Conservation (phyloP, 2,888 invertebrate genomes). For the Phortica magna region DNA sequence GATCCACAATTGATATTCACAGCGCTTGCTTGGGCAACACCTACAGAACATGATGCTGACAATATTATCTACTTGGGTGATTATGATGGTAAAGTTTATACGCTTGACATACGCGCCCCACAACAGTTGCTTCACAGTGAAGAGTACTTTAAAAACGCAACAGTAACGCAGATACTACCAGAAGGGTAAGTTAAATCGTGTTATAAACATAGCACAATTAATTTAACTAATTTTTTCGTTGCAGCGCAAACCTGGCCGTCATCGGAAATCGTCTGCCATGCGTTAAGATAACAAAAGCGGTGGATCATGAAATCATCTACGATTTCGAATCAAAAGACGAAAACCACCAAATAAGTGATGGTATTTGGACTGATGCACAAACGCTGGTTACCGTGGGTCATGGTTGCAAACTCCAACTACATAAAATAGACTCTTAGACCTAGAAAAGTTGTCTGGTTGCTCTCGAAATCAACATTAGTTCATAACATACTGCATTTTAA, state of each 20-base stretch:
- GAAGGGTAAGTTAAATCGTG: constrained; percentile 52
- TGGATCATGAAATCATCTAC: constrained; percentile 49
- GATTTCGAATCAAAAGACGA: constrained; percentile 16
- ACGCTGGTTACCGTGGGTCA: constrained; percentile 61
- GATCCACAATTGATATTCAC: constrained; percentile 52
- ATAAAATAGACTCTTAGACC: constrained; percentile 33
- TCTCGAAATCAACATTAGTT: too few species aligned
- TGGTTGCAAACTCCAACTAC: constrained; percentile 54
- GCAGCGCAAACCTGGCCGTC: constrained; percentile 54
- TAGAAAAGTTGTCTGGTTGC: too few species aligned
- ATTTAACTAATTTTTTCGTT: background rate
- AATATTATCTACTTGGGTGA: constrained; percentile 59
- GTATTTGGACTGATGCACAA: constrained; percentile 50
- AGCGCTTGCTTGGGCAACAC: constrained; percentile 47
- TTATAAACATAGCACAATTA: background rate
- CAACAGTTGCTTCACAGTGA: constrained; percentile 44
- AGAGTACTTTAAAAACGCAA: constrained; percentile 47
- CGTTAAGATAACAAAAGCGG: constrained; percentile 49
- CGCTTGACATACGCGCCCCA: constrained; percentile 54
- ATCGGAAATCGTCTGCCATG: constrained; percentile 56
- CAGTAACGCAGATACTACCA: constrained; percentile 49
- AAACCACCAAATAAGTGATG: constrained; percentile 51
- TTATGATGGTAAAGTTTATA: constrained; percentile 60
- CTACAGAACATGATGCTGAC: constrained; percentile 36
- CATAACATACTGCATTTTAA: too few species aligned